Conservation (phyloP, 2,888 invertebrate species). For the Cerceris ruficornis region DNA sequence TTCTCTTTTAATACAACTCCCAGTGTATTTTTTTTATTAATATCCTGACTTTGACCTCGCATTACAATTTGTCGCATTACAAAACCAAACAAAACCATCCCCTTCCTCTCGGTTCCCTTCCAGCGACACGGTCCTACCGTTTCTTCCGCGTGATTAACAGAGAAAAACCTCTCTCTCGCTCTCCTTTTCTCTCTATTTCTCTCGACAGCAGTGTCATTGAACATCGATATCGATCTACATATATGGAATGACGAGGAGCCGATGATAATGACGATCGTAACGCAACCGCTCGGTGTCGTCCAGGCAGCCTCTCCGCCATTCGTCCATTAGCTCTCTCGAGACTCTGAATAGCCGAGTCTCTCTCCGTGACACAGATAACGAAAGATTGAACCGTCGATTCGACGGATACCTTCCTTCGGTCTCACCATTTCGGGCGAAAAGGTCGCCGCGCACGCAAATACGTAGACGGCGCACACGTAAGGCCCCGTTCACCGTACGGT, state of each 20-base stretch:
- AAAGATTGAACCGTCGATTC: conserved; percentile 51
- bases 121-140: too few species aligned
- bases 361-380: conserved; percentile 58
- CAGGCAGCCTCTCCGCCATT: neutral
- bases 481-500: conserved; percentile 69
- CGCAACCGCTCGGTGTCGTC: conserved; percentile 2
- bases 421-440: conserved; percentile 76
- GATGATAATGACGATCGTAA: neutral
- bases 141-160: too few species aligned
- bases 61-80: too few species aligned
- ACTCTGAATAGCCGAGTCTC: conserved; percentile 11
- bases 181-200: too few species aligned
- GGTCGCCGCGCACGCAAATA: conserved; percentile 57
- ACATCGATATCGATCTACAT: neutral
- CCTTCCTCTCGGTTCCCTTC: too few species aligned
- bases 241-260: neutral
- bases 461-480: conserved; percentile 52
- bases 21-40: too few species aligned
- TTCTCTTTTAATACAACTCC: too few species aligned
- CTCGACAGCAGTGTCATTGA: neutral
- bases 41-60: too few species aligned
- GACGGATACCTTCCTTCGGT: conserved; percentile 62
- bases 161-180: too few species aligned
- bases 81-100: too few species aligned
- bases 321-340: conserved; percentile 2